phyloP scores from a whole-genome alignment of 2,888 invertebrate species.

The Encarsia formosa region DNA sequence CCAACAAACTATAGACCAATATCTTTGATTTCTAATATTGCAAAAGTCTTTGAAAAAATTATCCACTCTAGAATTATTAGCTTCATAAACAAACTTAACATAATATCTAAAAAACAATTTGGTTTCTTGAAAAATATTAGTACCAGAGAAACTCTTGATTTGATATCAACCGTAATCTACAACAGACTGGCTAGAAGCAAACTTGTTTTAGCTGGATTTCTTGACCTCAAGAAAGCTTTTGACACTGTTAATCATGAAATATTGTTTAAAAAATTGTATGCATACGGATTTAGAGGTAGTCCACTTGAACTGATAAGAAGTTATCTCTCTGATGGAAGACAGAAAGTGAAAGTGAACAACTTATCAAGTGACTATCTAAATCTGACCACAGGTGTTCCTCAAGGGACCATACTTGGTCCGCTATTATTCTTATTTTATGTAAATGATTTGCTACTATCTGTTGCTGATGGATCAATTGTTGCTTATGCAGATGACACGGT shows the following conservation, averaged over 20 bases:
- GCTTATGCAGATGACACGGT: slow-evolving; percentile 17
- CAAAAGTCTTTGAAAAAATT: slow-evolving; percentile 2
- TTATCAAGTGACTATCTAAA: background rate
- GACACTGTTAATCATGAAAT: slow-evolving; percentile 16
- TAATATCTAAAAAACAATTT: background rate
- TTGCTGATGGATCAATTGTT: background rate
- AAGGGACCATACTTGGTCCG: background rate
- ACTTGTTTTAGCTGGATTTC: background rate
- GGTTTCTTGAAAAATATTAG: background rate
- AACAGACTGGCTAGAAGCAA: background rate
- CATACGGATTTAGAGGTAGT: background rate
- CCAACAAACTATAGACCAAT: slow-evolving; percentile 1
- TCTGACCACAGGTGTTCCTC: background rate
- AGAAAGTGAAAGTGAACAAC: background rate
- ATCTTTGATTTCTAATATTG: slow-evolving; percentile 1
- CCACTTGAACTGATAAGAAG: background rate
- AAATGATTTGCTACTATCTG: background rate
- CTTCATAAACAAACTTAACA: background rate
- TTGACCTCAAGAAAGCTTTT: slow-evolving; percentile 1
- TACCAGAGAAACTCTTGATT: background rate
- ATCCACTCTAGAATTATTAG: background rate
- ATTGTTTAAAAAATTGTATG: slow-evolving; percentile 8
- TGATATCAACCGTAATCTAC: background rate
- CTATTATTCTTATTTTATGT: background rate
- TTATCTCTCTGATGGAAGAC: background rate